A percentile compares a stretch with the other conserved stretches of the same genome.
These are phyloP conservation scores for Serrognathus titanus DNA, from an alignment of 2,888 invertebrate species.

Conservation along the genomic window DNA sequence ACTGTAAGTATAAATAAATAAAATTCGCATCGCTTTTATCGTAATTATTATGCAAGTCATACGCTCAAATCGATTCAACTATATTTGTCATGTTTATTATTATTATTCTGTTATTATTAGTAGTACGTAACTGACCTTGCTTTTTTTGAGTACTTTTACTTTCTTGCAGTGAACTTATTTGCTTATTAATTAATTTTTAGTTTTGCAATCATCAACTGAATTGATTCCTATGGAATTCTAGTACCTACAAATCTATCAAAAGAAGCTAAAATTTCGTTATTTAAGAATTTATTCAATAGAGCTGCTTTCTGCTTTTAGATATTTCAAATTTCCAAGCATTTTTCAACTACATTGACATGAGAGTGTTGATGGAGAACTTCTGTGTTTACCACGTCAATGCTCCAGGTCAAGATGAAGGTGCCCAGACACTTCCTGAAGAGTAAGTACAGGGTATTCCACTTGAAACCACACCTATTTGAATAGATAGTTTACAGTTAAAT, in stretches of 20 bases:
- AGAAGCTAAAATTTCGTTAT: not conserved
- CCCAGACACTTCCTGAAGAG: slow-evolving; percentile 89
- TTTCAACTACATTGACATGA: slow-evolving; percentile 91
- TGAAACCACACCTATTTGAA: not conserved
- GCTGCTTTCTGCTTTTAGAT: slow-evolving; percentile 55
- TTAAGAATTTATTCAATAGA: not conserved
- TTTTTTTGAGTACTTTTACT: slow-evolving; percentile 54
- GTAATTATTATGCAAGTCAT: no score
- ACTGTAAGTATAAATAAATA: slow-evolving; percentile 69
- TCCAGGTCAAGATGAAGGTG: slow-evolving; percentile 97
- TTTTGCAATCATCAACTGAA: no score
- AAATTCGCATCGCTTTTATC: no score
- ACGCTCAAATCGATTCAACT: no score
- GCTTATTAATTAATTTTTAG: no score
- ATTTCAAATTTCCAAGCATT: slow-evolving; percentile 89
- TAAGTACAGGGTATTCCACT: slow-evolving; percentile 57
- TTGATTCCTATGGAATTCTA: no score
- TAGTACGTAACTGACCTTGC: no score
- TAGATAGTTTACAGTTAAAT: no score
- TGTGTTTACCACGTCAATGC: slow-evolving; percentile 98
- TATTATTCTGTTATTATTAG: no score
- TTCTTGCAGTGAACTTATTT: no score
- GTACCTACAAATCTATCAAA: no score
- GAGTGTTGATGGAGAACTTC: slow-evolving; percentile 86
- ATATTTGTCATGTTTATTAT: no score